These are phyloP conservation scores for Lasioglossum lativentre DNA, from an alignment of 2,888 invertebrate genomes.

Conservation along the genomic window DNA sequence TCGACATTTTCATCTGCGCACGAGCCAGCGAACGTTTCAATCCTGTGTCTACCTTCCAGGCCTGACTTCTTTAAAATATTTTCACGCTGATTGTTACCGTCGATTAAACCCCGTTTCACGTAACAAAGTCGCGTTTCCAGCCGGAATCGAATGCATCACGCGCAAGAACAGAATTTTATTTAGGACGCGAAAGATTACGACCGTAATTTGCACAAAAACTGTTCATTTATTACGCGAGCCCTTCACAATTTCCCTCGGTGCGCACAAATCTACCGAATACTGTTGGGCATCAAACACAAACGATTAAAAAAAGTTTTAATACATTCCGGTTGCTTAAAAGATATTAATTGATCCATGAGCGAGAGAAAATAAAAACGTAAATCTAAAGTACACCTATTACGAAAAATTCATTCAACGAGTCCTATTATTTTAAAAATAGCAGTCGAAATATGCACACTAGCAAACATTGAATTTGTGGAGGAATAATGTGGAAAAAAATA, in stretches of 20 bases:
- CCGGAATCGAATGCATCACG: neutral
- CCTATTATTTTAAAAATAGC: neutral
- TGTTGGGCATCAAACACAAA: neutral
- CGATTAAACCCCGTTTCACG: neutral
- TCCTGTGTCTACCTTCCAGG: neutral
- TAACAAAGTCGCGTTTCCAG: neutral
- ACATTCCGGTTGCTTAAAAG: too few relatives aligned
- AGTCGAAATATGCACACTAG: neutral
- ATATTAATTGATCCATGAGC: too few relatives aligned
- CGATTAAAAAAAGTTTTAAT: neutral
- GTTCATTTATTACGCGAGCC: neutral
- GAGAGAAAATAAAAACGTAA: neutral
- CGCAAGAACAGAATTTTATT: neutral
- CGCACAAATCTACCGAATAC: neutral
- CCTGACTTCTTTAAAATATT: constrained; percentile 1
- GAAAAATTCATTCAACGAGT: neutral
- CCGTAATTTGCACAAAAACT: neutral
- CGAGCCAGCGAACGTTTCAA: neutral
- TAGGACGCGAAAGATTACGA: constrained; percentile 1
- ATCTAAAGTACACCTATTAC: neutral
- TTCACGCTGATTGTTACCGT: neutral
- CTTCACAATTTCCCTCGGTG: neutral
- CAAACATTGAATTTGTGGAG: neutral
- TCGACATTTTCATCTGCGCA: constrained; percentile 10
- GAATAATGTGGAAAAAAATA: neutral